Base-by-base conservation (phyloP, 2,888 invertebrate genomes). In the Acleris literana region DNA sequence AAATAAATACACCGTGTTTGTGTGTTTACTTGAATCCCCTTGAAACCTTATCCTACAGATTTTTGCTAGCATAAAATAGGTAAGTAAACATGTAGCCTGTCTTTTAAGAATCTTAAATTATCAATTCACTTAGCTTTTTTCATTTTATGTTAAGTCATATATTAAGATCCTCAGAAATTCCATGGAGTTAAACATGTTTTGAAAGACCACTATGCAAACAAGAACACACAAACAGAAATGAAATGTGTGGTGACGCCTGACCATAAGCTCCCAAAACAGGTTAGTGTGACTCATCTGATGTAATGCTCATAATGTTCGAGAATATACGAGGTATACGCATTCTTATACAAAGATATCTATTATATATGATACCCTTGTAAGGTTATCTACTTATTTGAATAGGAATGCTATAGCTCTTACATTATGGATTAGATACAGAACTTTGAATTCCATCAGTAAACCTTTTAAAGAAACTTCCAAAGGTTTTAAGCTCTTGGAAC, bases 1-100 rank as follows among this genome's bases (percentile, higher is more conserved):
- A 79, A 89, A 88, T 89, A 88, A 89, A 89, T 63, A 69, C 71
- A 79, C 70, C 78, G 70, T 73, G 83, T 70, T 79, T 74, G 74
- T 79, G 87, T 80, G 85, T 89, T 86, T 87, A 76, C 81, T 82
- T 87, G 58, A 82, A 61, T 18, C 29, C 46, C 65, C 64, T 25
- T 6, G 2, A 39, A 39, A 55, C 64, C 57, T 81, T 80, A 68
- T 71, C 80, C 71, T 65, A 39, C 54, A 17, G 25, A 25, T 63
- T 65, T 66, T 61, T 33, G 46, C 33, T 65, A 60, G 55, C n/a
- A 33, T 56, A 18, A 18, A 54, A 39, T 43, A 65, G 65, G 55
- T 55, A 55, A 55, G 49, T 56, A 51, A 56, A 22, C 22, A 17
- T 56, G 60, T 65, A 51, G 60, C 44, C 61, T 60, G 43, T 39